Evolutionary conservation across 92 coral and sea anemone species (phyloP), one percentile per base, ranked within the genome.

Genomic region (Bergia puertoricense): DNA sequence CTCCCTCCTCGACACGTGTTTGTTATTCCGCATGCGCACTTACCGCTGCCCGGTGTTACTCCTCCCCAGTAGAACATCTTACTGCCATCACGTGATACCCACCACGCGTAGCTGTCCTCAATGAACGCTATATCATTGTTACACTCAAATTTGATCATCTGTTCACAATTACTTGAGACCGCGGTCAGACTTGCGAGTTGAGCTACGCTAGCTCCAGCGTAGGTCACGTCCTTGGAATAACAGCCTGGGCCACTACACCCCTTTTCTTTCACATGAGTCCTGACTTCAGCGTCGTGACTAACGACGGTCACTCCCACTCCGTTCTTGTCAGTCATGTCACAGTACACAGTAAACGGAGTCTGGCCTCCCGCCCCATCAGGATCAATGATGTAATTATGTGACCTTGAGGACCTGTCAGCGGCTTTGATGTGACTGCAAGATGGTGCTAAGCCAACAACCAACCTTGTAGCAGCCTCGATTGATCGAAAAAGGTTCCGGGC

Each of bases 1-100:
- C 77, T 30, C 1, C 91, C 90, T 71, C 74, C 79, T 10, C 59
- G 80, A 54, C 96, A 94, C 8, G 96, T 79, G 85, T 92, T 89
- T 77, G 91, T 91, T 89, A 86, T 90, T 45, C 96, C 94, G 88
- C 96, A 93, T 74, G 94, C 94, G 80, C 96, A 93, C 88, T 79
- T 91, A 8, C 88, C 85, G 48, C 89, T 81, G 75, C 86, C 90
- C 2, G 91, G 92, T 14, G 86, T 79, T 9, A 93, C 96, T 30
- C 96, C 96, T 16, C 96, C 96, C 96, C 96, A 94, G 90, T 94
- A 94, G 43, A 78, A 77, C 90, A 92, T 92, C 54, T 75, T 82
- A 7, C 67, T 85, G 44, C 93, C 92, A 42, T 94, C 89, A 88
- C 96, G 96, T 88, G 96, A 94, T 72, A 94, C 92, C 96, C 93